Evolutionary conservation across 2,888 invertebrate species (phyloP), one percentile per base, ranked within the genome.

Genomic region (Hofmannophila pseudospretella): DNA sequence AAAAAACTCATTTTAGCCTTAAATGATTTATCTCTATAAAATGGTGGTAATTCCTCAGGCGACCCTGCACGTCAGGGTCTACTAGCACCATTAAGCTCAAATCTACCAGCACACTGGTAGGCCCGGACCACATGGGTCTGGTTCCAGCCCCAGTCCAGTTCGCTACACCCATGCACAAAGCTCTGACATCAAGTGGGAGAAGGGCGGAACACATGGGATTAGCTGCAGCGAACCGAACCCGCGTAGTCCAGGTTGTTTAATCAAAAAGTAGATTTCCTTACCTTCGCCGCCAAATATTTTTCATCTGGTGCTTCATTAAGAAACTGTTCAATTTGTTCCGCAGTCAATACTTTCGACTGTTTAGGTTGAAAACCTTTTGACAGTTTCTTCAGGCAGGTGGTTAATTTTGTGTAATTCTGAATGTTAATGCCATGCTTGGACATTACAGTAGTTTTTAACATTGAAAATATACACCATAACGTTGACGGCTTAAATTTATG

Each of bases 261-360:
- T 32, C 7, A 10, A 8, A 5, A 3, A 32, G 1, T 10, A 12
- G 9, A 1, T 20, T 32, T 25, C 19, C 19, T 1, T 37, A 37
- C 32, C 33, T 38, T 38, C 16, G 19, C 36, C 13, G 28, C 29
- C 16, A 34, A 34, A 36, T 38, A 38, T 14, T 20, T 27, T 25
- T 38, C 36, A 41, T 41, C 41, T 14, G 42, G 37, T 32, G 39
- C 39, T 42, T 39, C 39, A 14, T 39, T 42, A 7, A 42, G 30
- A 39, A 42, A 42, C 29, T 30, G 39, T 42, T 38, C 38, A 11
- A 42, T 32, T 12, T 42, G 27, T 33, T 32, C 20, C 27, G 35
- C 28, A 34, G 34, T 28, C 13, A 36, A 28, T 34, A 41, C 30
- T 27, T 37, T 39, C 22, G 36, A 40, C 14, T 40, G 36, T 34